Conservation (phyloP, 1,140 invertebrate genomes). For the Thaumetopoea pityocampa region DNA sequence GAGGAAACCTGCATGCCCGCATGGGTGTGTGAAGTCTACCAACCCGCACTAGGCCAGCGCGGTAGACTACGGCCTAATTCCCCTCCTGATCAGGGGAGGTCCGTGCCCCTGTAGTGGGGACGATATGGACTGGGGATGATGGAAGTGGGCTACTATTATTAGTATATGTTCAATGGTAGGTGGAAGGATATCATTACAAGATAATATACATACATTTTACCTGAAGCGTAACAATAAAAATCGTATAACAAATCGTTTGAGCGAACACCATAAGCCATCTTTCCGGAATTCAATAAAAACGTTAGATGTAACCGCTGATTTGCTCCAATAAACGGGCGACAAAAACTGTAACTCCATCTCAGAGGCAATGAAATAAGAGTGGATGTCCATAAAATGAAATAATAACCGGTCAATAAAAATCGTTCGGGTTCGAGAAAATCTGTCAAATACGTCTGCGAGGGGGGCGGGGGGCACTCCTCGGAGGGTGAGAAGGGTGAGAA, state of each 20-base stretch:
- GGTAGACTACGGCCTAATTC: no score
- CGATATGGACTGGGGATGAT: no score
- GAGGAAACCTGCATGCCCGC: no score
- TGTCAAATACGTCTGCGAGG: conserved; percentile 58
- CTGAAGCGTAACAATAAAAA: conserved; percentile 19
- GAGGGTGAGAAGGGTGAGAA: conserved; percentile 39
- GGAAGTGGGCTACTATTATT: no score
- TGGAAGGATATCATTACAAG: no score
- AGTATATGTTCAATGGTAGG: no score
- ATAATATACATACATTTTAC: no score
- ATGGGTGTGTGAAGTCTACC: no score
- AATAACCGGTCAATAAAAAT: conserved; percentile 72
- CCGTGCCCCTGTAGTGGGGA: no score
- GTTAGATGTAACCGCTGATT: conserved; percentile 55
- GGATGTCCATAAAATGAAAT: conserved; percentile 71
- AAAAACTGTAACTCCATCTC: conserved; percentile 62
- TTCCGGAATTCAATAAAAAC: conserved; percentile 57
- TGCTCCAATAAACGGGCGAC: conserved; percentile 59
- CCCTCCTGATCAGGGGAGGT: no score
- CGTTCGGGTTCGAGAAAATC: conserved; percentile 51
- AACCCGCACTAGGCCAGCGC: no score
- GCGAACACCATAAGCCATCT: conserved; percentile 42
- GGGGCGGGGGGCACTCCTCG: conserved; percentile 50
- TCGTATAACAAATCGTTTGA: conserved; percentile 40
- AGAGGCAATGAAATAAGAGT: conserved; percentile 68